phyloP scores from a whole-genome alignment of 1,140 invertebrate species.

The Temnothorax curvispinosus region DNA sequence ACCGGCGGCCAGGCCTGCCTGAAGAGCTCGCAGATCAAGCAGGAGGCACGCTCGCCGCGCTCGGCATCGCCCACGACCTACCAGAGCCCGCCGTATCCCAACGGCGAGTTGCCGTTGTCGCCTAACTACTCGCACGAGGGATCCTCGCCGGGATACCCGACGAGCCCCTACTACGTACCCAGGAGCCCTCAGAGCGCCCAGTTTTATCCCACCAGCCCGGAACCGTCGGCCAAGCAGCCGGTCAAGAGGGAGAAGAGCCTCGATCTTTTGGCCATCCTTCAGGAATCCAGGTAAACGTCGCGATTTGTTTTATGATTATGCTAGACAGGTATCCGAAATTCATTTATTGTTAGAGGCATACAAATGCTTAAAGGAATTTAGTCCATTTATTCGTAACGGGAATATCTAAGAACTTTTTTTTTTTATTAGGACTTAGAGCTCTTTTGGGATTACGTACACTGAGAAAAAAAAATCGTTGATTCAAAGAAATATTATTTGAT shows the following conservation, averaged over 20 bases:
- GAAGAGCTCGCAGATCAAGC: conserved; percentile 83
- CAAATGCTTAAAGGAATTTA: neutral
- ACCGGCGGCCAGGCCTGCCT: conserved; percentile 72
- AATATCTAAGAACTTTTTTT: neutral
- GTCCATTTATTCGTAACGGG: neutral
- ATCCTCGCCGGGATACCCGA: conserved; percentile 87
- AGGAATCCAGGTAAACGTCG: conserved; percentile 83
- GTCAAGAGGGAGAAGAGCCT: conserved; percentile 86
- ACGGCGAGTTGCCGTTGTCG: conserved; percentile 85
- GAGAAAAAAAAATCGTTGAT: too few relatives aligned
- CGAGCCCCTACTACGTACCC: conserved; percentile 86
- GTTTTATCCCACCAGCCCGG: conserved; percentile 86
- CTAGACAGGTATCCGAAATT: neutral
- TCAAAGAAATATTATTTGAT: too few relatives aligned
- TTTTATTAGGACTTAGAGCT: neutral
- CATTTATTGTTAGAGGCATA: too few relatives aligned
- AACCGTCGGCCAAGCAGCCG: conserved; percentile 80
- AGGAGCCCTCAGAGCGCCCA: conserved; percentile 85
- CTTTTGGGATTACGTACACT: neutral
- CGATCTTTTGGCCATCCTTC: conserved; percentile 84
- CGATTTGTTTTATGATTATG: neutral
- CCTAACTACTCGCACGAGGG: conserved; percentile 87
- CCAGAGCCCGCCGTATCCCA: conserved; percentile 87
- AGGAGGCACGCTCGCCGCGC: conserved; percentile 82
- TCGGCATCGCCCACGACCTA: conserved; percentile 83